Base-by-base conservation (phyloP, 2,888 invertebrate genomes). In the Scelioninae gen. 2 region DNA sequence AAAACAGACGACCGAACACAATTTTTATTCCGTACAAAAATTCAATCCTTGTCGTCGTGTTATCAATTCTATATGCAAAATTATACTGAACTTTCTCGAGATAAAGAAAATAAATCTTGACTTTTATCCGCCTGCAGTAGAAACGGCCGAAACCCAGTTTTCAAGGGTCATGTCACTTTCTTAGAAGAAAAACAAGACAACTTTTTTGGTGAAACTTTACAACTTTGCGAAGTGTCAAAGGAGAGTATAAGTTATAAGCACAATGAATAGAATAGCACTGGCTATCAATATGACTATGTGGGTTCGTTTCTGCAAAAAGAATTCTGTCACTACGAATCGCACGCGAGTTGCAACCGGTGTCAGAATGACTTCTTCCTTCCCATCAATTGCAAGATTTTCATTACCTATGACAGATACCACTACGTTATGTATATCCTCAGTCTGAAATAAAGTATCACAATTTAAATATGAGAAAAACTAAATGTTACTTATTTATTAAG, bases 241-340 rank as follows among this genome's bases (percentile, higher is more conserved):
- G 16, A 77, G 55, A n/a, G 76, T 71, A 67, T 77, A 78, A 43
- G 75, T 60, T 37, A 78, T 46, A 18, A 78, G 64, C 58, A 78
- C 48, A 33, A 72, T 43, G 65, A 77, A 77, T 19, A 77, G 53
- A 6, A 78, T 53, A 48, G 74, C 52, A 55, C 76, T 77, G 4
- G 76, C 75, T 22, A 79, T 60, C 7, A 79, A 69, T 25, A 76
- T 75, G 11, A 76, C 76, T 13, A 77, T 77, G 63, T 77, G 76
- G 43, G 72, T 75, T 58, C 74, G 75, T 57, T 78, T 76, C 22
- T 76, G 74, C 10, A 71, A 35, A 15, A 78, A 60, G 50, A 74
- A 78, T 5, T 57, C 60, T 2, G 58, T 69, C 9, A 68, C 55
- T 1, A 75, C 39, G 43, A 22, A 43, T 19, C 22, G 9, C 16